phyloP scores from a whole-genome alignment of 2,797 vertebrate species.

The Acipenser transmontanus region DNA sequence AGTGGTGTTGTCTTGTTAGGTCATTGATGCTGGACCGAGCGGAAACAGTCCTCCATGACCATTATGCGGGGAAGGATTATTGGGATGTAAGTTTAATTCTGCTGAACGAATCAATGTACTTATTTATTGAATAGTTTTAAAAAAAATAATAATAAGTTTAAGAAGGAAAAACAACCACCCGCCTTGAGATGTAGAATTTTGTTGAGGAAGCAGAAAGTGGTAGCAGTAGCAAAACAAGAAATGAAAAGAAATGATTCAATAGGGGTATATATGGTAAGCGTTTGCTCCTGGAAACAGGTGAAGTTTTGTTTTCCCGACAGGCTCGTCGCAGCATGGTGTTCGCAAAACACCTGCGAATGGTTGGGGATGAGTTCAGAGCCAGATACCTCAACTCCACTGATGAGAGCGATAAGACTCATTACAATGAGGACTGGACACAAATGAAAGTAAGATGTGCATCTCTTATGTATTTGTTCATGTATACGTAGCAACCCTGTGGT shows the following conservation, averaged over 20 bases:
- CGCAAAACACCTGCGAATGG: conserved; percentile 78
- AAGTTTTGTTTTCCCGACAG: conserved; percentile 40
- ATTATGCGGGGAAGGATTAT: conserved; percentile 92
- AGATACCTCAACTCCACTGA: conserved; percentile 78
- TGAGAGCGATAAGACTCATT: conserved; percentile 63
- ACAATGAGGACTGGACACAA: conserved; percentile 84
- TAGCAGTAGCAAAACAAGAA: no score
- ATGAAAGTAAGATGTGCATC: conserved; percentile 64
- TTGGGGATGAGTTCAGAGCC: conserved; percentile 78
- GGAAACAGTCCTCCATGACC: conserved; percentile 92
- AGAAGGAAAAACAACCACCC: no score
- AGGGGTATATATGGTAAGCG: no score
- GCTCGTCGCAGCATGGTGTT: conserved; percentile 96
- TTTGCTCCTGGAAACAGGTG: no score
- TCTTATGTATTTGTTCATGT: no score
- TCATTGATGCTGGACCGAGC: conserved; percentile 95
- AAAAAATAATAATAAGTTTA: not conserved
- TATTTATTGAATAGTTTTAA: not conserved
- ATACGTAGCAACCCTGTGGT: not conserved
- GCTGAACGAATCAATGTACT: not conserved
- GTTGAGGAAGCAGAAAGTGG: no score
- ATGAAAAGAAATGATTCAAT: no score
- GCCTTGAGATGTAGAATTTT: no score
- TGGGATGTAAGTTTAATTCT: conserved; percentile 82
- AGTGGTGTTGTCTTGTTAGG: conserved; percentile 45